Evolutionary conservation across 2,113 vertebrate species (phyloP).

Genomic region (Pelmatolapia mariae): DNA sequence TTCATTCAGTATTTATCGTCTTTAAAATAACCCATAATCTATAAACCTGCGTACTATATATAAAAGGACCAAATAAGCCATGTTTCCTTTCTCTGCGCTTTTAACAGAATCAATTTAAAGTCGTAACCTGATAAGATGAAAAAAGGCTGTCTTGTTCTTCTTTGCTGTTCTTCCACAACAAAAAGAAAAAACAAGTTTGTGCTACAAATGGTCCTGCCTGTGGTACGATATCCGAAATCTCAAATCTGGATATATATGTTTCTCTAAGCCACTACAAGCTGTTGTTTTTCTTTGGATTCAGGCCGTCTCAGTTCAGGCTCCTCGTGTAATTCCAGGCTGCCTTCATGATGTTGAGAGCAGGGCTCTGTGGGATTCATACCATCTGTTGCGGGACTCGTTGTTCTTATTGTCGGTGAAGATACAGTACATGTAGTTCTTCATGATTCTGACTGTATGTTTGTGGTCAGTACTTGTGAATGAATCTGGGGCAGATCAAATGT

Average conservation of each 20-base stretch:
- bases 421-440: background rate
- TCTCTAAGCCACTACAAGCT: background rate
- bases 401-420: background rate
- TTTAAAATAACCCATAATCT: background rate
- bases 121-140: too few species aligned
- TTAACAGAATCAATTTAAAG: background rate
- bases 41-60: fast-evolving
- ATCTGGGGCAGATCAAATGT: background rate
- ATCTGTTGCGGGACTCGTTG: background rate
- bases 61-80: background rate
- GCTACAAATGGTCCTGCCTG: background rate
- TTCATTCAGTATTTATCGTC: background rate
- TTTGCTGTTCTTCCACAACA: background rate
- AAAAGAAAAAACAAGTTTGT: background rate
- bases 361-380: background rate
- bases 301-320: background rate
- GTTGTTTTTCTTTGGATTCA: background rate
- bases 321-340: background rate
- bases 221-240: background rate
- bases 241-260: background rate
- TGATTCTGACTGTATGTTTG: background rate
- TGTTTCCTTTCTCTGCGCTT: background rate
- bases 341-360: background rate
- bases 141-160: background rate
- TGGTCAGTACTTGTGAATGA: background rate